Conservation (phyloP, 1,140 invertebrate species). For the Phymorhynchus buccinoides region DNA sequence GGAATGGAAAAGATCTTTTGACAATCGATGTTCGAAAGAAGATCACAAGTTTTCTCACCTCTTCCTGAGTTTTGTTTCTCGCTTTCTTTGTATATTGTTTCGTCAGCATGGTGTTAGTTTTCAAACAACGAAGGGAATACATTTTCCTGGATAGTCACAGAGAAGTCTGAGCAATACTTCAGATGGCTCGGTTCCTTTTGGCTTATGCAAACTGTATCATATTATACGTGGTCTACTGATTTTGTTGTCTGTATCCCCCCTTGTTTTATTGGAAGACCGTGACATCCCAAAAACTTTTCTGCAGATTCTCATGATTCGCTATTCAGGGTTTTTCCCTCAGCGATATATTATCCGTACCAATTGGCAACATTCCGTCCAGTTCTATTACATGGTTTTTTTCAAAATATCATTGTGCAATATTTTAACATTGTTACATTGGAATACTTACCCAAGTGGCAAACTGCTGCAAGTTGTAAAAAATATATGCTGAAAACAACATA, state of each 20-base stretch:
- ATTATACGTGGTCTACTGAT: neutral
- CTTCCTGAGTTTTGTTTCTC: neutral
- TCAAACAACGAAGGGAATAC: neutral
- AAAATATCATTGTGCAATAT: too few relatives aligned
- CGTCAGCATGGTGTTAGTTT: neutral
- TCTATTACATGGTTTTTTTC: neutral
- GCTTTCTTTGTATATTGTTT: neutral
- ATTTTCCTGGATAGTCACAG: neutral
- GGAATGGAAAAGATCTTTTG: too few relatives aligned
- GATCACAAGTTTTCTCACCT: neutral
- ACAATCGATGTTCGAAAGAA: too few relatives aligned
- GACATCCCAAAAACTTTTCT: too few relatives aligned
- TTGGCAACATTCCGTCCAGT: neutral
- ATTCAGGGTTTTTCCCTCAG: neutral
- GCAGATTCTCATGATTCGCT: neutral
- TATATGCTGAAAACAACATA: neutral
- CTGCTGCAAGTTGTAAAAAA: neutral
- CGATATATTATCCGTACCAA: too few relatives aligned
- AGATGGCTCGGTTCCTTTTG: neutral
- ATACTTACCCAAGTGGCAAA: neutral
- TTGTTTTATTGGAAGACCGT: too few relatives aligned
- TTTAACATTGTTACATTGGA: neutral
- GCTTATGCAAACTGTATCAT: conserved; percentile 6
- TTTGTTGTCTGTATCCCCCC: neutral
- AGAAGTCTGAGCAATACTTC: neutral